Base-by-base conservation (phyloP, 2,888 invertebrate genomes). In the Pristionchus japonicus region DNA sequence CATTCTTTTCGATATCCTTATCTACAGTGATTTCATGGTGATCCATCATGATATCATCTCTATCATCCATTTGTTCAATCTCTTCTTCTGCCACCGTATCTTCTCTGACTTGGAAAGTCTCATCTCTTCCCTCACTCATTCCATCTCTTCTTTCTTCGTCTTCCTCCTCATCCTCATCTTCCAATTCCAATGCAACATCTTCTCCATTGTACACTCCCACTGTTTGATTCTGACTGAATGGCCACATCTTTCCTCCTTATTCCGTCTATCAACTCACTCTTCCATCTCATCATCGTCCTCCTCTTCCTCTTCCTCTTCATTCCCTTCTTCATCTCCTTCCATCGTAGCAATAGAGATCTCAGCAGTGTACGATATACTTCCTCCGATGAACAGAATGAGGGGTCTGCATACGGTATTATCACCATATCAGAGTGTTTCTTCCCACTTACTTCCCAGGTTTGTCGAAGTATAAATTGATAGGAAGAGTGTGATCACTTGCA, bases 391-490 rank as follows among this genome's bases (percentile, higher is more conserved):
- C 31, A 85, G n/a, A 40, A 85, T 85, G 27, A 85, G 61, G 23
- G 85, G 37, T 31, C 85, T 85, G 13, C 9, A 64, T 13, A 9
- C 3, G 37, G 9, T n/a, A 64, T 61, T n/a, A 1, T 15, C 17
- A 37, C 17, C 6, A 6, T 20, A 34, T 31, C 27, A 27, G 57
- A 17, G 34, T 9, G 0, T 9, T 47, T 52, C 23, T 52, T 52
- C 9, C 40, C 23, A 40, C 85, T 64, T n/a, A 85, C 85, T 85
- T 85, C 34, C 85, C 85, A 34, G 85, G 64, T 27, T 61, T 64
- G n/a, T 85, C 85, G n/a, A 85, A 85, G 64, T 64, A 64, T 23
- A 85, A 20, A 34, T 85, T 85, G 43, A 85, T n/a, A n/a, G 85
- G 49, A 40, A 85, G 61, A 4, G 85, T 27, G 64, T 47, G 64